These are phyloP conservation scores for Drosophila macrospina DNA, from an alignment of 2,888 invertebrate genomes.

Conservation along the genomic window DNA sequence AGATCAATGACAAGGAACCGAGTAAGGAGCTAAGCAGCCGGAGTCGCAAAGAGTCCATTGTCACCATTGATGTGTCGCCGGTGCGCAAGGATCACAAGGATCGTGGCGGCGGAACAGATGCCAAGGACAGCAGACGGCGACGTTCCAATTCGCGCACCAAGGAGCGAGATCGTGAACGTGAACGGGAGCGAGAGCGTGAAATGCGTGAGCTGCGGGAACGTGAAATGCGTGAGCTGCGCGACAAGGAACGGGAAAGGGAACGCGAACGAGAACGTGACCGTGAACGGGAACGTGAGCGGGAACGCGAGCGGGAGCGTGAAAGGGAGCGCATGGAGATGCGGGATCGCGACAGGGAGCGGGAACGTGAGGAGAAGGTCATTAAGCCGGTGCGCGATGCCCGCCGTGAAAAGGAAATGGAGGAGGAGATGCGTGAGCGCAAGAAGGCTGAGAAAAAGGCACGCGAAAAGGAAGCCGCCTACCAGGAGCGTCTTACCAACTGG, in stretches of 20 bases:
- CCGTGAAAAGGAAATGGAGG: slow-evolving; percentile 94
- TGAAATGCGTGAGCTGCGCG: slow-evolving; percentile 85
- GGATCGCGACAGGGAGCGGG: slow-evolving; percentile 75
- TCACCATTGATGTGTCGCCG: slow-evolving; percentile 71
- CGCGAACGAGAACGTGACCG: slow-evolving; percentile 82
- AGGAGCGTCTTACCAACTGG: slow-evolving; percentile 93
- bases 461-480: slow-evolving; percentile 98
- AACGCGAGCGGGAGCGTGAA: slow-evolving; percentile 87
- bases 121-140: slow-evolving; percentile 66
- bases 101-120: slow-evolving; percentile 52
- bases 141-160: slow-evolving; percentile 85
- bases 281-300: slow-evolving; percentile 81
- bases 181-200: slow-evolving; percentile 86
- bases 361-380: slow-evolving; percentile 86
- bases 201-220: slow-evolving; percentile 85
- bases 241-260: slow-evolving; percentile 81
- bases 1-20: slow-evolving; percentile 64
- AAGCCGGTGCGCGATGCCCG: slow-evolving; percentile 88
- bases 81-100: slow-evolving; percentile 83
- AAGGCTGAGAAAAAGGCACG: slow-evolving; percentile 95
- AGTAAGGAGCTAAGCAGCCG: slow-evolving; percentile 33
- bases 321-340: slow-evolving; percentile 76
- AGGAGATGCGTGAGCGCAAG: slow-evolving; percentile 95
- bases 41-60: slow-evolving; percentile 59
- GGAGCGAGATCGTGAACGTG: slow-evolving; percentile 85